Percentiles rank a stretch among this genome's conserved stretches.
These are phyloP conservation scores for Sciaenops ocellatus DNA, from an alignment of 2,797 vertebrate genomes.

Conservation along the genomic window DNA sequence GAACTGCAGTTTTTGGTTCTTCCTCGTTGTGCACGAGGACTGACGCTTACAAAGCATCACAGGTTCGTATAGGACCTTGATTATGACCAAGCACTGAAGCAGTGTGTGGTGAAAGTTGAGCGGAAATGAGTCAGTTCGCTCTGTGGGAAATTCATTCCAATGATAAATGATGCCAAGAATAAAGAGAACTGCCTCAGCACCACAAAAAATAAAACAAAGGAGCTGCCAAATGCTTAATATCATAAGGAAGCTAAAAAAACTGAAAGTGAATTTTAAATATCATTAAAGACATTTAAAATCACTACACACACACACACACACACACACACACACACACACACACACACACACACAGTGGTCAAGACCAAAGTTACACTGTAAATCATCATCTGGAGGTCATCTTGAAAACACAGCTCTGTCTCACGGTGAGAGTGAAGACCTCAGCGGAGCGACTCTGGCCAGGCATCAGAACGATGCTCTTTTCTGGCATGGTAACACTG, in stretches of 20 bases:
- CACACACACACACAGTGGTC: not conserved
- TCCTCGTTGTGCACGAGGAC: no score
- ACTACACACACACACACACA: no score
- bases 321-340: no score
- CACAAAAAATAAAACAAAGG: not conserved
- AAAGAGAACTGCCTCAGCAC: not conserved
- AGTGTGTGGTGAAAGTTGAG: not conserved
- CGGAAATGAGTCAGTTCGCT: not conserved
- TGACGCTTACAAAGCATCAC: no score
- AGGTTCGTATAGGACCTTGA: not conserved
- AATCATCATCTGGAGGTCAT: constrained; percentile 14
- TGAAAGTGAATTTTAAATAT: not conserved
- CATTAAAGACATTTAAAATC: not conserved
- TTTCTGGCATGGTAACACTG: not conserved
- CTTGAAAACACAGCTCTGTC: not conserved
- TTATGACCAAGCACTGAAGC: not conserved
- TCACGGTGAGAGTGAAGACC: not conserved
- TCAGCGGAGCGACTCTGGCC: constrained; percentile 15
- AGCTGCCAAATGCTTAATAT: not conserved
- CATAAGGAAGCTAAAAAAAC: not conserved
- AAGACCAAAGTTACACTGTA: not conserved
- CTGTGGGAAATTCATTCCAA: no score
- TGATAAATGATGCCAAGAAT: no score
- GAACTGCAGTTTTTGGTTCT: no score
- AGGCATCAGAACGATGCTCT: constrained; percentile 18